Evolutionary conservation across 1,140 invertebrate genomes (phyloP), one percentile per base, ranked within the genome.

Genomic region (Drosophila tsacasi): DNA sequence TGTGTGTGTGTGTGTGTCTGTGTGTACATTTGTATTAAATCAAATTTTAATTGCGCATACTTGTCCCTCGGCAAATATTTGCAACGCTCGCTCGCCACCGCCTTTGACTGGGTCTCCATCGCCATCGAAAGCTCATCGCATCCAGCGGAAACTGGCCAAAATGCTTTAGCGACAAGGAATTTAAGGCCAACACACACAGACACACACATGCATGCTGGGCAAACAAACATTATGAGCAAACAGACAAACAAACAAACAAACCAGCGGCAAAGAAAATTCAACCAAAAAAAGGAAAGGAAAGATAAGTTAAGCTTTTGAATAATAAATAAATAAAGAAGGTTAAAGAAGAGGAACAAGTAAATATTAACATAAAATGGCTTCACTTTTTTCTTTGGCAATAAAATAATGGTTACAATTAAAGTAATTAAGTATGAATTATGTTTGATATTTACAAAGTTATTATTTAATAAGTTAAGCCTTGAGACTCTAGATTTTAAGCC

Each of bases 31-130:
- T 85, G 86, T 79, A 84, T 90, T 90, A 90, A 90, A 90, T 90
- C 85, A 90, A 90, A 90, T 90, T 90, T 90, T 90, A 90, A 90
- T 90, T 90, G 85, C 85, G 82, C 87, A 90, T 90, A 91, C 86
- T 90, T 90, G 86, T 91, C 86, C 86, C 76, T 91, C 73, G 59
- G 73, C 82, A 90, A 90, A 90, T 90, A 90, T 90, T 90, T 90
- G 86, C 82, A 75, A 67, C 77, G 81, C 75, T 76, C 63, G 76
- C 71, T 86, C 71, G 76, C 72, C 71, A 73, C 78, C 86, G 84
- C 84, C 84, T 89, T 89, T 89, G 84, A 84, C 85, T 89, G 62
- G 42, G 10, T 44, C 32, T 21, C 62, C 73, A 37, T 46, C 23
- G 47, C 32, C 52, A 55, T 37, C 19, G 32, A 55, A 17, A 15